These are phyloP conservation scores for Vanessa cardui DNA, from an alignment of 2,888 invertebrate genomes.

Conservation along the genomic window DNA sequence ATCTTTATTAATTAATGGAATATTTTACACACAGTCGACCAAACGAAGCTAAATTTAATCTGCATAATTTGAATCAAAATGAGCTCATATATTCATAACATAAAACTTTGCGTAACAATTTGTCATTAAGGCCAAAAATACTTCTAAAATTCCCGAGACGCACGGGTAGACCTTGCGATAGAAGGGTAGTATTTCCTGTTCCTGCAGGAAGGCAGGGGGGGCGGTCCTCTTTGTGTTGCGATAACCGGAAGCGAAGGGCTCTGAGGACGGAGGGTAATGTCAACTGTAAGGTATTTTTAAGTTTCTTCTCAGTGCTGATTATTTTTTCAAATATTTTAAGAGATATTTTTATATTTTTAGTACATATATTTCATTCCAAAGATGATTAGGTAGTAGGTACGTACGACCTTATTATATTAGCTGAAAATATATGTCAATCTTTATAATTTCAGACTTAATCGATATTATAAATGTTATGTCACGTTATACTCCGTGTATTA, in stretches of 20 bases:
- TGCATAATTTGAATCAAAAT: conserved; percentile 34
- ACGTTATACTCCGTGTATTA: too few species aligned
- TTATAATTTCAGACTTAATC: too few species aligned
- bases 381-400: too few species aligned
- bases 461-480: too few species aligned
- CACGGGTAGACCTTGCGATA: conserved; percentile 78
- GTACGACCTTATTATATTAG: too few species aligned
- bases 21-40: not conserved
- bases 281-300: conserved; percentile 76
- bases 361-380: not conserved
- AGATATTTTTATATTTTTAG: conserved; percentile 40
- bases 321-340: conserved; percentile 51
- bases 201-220: conserved; percentile 58
- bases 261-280: conserved; percentile 79
- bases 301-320: conserved; percentile 75
- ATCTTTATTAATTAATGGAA: not conserved
- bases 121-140: conserved; percentile 66
- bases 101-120: conserved; percentile 46
- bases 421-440: too few species aligned
- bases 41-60: not conserved
- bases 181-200: conserved; percentile 82
- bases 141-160: conserved; percentile 62
- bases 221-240: conserved; percentile 76
- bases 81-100: conserved; percentile 12
- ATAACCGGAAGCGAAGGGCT: conserved; percentile 81